Evolutionary conservation across 35 echinoderm and acorn worm genomes (phyloP), one percentile per base, ranked within the genome.

Genomic region (Nesometra sesokonis): DNA sequence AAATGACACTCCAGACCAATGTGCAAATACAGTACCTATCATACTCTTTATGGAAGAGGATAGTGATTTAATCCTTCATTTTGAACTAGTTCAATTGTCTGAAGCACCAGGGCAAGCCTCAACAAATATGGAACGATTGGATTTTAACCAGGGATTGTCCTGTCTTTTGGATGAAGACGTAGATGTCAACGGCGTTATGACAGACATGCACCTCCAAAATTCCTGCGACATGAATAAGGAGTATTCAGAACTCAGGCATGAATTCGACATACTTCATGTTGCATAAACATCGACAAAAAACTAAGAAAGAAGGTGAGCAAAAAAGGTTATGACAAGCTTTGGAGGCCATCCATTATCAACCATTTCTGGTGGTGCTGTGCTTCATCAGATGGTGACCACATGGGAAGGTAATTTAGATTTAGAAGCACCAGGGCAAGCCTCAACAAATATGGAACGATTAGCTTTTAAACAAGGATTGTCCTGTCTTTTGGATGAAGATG

Each of bases 21-120:
- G 86, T 81, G 91, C 82, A 1, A 93, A 93, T n/a, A n/a, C n/a
- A n/a, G 35, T 92, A 87, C 35, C 81, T 88, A 19, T 85, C 92
- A 33, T 93, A 93, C 46, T 84, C 85, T 13, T 39, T 93, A 43
- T 43, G 15, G 4, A 7, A 13, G 52, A 67, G 9, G 21, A 27
- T 3, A 67, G 52, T 67, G 52, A 67, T 2, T 19, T 19, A 27
- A 67, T 67, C 8, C 23, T 67, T 11, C 52, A 67, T 27, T 67
- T 67, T 67, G 52, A 67, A 67, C 23, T 67, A 27, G 52, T 67
- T 19, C 21, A 67, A 27, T 5, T 67, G 1, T 13, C 52, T 1
- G 52, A 67, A 67, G 52, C 52, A 67, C 52, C 52, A 19, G 52
- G 52, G 11, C 52, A 67, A 27, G 52, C 52, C 7, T 67, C 52